Conservation (phyloP, 1,140 invertebrate genomes). For the Platyscapa corneri region DNA sequence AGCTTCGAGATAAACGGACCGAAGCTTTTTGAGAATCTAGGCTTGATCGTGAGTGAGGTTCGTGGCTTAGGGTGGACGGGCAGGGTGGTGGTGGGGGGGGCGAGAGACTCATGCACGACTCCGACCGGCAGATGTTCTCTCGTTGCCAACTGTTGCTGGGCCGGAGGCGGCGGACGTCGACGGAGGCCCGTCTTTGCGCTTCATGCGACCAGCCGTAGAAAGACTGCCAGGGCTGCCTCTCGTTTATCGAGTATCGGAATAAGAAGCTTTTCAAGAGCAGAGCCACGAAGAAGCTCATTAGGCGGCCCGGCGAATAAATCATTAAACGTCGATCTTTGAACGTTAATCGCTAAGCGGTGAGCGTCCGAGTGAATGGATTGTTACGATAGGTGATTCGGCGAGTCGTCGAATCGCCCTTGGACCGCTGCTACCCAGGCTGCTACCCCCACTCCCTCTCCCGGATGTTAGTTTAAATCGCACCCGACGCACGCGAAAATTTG, state of each 20-base stretch:
- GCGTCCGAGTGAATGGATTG: not conserved
- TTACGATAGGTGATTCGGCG: not conserved
- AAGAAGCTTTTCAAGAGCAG: not conserved
- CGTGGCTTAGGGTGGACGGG: too few relatives aligned
- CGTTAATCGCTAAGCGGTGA: not conserved
- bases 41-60: too few relatives aligned
- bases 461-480: too few relatives aligned
- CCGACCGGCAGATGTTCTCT: slow-evolving; percentile 69
- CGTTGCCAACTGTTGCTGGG: slow-evolving; percentile 69
- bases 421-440: too few relatives aligned
- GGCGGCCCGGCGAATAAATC: not conserved
- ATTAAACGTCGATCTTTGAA: not conserved
- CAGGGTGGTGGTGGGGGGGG: too few relatives aligned
- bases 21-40: slow-evolving; percentile 17
- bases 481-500: too few relatives aligned
- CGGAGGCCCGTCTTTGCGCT: too few relatives aligned
- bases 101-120: slow-evolving; percentile 20
- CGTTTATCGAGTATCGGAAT: slow-evolving; percentile 61
- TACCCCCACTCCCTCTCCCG: too few relatives aligned
- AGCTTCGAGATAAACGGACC: not conserved
- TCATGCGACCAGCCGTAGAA: not conserved
- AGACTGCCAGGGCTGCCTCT: slow-evolving; percentile 33
- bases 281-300: not conserved
- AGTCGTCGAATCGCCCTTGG: too few relatives aligned
- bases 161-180: slow-evolving; percentile 29